Evolutionary conservation across 2,888 invertebrate genomes (phyloP), one percentile per base, ranked within the genome.

Genomic region (Agrilus biguttatus): DNA sequence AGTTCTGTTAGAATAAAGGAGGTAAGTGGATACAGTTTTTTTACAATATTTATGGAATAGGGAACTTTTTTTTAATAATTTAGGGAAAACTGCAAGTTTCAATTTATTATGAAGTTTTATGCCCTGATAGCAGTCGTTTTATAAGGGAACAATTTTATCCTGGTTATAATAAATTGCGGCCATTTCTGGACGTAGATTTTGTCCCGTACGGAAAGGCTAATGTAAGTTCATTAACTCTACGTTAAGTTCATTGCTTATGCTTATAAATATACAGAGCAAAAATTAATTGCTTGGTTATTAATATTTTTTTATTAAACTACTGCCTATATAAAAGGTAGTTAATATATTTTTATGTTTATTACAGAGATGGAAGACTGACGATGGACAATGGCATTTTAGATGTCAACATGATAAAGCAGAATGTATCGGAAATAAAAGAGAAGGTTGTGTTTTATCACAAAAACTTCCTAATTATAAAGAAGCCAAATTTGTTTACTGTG

Each of bases 21-120:
- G 28, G 28, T 28, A 10, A 28, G 7, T 8, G 10, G 2, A 2
- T 28, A 10, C 28, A 10, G 10, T 28, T 28, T 28, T 28, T 28
- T 8, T 28, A 10, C 1, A 21, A 28, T 10, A 10, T 10, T 28
- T 10, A 1, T 34, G 34, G 5, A 8, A 21, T 21, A 21, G 5
- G 19, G 19, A 4, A 19, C 2, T 19, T 19, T 4, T 35, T 14
- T 42, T 19, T 40, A 41, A 35, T 3, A 17, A 4, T 17, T 17
- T 38, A 51, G 51, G 49, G 21, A 10, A 14, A 37, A 17, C 37
- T 64, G 5, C 55, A 57, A 5, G 63, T 73, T 2, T 61, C 63
- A 1, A 59, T 74, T 13, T 73, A 70, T 54, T 74, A 74, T 50
- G 74, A 74, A 53, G 59, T 71, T 1, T 55, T 72, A 19, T 74